phyloP scores from a whole-genome alignment of 2,888 invertebrate genomes.

The Pristionchus fissidentatus region DNA sequence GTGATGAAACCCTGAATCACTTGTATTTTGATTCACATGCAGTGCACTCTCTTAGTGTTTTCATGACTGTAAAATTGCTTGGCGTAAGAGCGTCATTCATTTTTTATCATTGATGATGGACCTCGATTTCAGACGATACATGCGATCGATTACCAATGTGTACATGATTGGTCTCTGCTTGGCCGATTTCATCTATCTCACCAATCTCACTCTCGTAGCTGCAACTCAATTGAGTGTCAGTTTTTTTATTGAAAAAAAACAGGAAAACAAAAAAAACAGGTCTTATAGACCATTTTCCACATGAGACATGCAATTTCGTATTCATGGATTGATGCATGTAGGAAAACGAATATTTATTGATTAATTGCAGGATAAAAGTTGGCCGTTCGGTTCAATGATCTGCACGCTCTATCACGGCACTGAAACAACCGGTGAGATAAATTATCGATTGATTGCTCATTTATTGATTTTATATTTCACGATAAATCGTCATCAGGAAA shows the following conservation, averaged over 20 bases:
- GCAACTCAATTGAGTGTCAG: conserved; percentile 69
- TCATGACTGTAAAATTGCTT: no score
- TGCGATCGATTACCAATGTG: conserved; percentile 74
- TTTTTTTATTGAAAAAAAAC: neutral
- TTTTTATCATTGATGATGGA: no score
- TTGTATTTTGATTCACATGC: no score
- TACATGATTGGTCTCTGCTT: conserved; percentile 73
- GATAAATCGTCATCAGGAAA: conserved; percentile 63
- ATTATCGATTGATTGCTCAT: neutral
- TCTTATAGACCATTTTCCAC: neutral
- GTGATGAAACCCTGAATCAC: no score
- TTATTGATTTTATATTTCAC: neutral
- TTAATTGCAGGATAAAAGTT: conserved; percentile 64
- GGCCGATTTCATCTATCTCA: conserved; percentile 74
- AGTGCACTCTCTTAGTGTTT: no score
- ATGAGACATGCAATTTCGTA: no score
- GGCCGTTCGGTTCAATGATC: conserved; percentile 72
- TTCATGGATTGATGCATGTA: no score
- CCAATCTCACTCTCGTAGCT: conserved; percentile 71
- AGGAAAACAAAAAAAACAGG: neutral
- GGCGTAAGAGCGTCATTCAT: no score
- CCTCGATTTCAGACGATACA: conserved; percentile 62
- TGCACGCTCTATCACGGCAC: conserved; percentile 74
- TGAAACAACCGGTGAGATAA: conserved; percentile 69
- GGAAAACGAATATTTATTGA: no score